Evolutionary conservation across 2,797 vertebrate genomes (phyloP).

Genomic region (Pantherophis vulpinus): DNA sequence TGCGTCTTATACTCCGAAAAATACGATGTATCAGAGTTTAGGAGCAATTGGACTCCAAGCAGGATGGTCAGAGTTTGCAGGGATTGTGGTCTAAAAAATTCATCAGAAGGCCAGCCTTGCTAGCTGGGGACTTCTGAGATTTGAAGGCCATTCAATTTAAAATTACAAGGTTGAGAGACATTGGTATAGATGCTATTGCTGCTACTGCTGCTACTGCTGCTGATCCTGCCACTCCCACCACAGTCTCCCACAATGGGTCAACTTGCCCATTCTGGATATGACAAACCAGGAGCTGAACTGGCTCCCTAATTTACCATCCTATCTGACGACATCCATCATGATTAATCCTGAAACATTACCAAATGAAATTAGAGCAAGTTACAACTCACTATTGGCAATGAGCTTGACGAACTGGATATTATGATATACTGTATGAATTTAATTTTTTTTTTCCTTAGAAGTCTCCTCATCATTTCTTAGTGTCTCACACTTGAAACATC

Average conservation of each 20-base stretch:
- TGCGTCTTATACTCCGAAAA: no score
- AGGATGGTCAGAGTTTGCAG: not conserved
- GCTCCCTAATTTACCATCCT: not conserved
- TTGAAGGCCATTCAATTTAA: not conserved
- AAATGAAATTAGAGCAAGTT: slow-evolving; percentile 27
- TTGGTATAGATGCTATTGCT: not conserved
- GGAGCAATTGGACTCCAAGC: not conserved
- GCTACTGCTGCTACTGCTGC: not conserved
- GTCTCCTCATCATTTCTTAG: slow-evolving; percentile 56
- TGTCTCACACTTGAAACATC: slow-evolving; percentile 57
- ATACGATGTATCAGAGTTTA: not conserved
- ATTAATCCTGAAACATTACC: slow-evolving; percentile 33
- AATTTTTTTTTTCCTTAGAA: slow-evolving; percentile 28
- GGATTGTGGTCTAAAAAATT: not conserved
- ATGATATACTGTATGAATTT: slow-evolving; percentile 46
- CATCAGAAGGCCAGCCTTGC: not conserved
- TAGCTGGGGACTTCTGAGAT: not conserved
- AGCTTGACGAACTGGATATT: slow-evolving; percentile 56
- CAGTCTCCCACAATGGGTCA: not conserved
- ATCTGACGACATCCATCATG: not conserved
- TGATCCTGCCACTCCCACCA: not conserved
- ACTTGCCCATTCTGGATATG: not conserved
- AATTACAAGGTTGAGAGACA: not conserved
- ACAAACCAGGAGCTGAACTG: not conserved
- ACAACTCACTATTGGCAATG: slow-evolving; percentile 56